Percentiles rank a stretch among this genome's conserved stretches.
Conservation (phyloP, 2,113 vertebrate species). For the Neodon shergylaensis region DNA sequence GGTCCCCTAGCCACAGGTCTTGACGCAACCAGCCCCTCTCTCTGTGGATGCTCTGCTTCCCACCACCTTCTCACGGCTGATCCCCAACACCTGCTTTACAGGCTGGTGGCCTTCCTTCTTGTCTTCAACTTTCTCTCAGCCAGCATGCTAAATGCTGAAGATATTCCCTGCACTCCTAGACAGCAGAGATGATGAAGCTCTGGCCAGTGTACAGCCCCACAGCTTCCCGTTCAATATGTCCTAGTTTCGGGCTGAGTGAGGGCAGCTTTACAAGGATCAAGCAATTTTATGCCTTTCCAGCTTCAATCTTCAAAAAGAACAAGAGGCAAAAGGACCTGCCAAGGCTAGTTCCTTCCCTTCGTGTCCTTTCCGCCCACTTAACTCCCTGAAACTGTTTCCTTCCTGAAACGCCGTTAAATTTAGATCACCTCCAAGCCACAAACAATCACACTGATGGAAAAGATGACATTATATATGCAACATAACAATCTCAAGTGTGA, state of each 20-base stretch:
- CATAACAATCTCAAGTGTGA: background rate
- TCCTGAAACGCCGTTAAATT: conserved; percentile 43
- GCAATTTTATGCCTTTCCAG: background rate
- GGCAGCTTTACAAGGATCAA: background rate
- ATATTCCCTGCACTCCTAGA: background rate
- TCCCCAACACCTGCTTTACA: background rate
- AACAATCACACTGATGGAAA: background rate
- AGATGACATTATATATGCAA: background rate
- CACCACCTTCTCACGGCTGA: background rate
- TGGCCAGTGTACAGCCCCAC: background rate
- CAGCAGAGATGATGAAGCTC: background rate
- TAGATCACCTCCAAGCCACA: conserved; percentile 19
- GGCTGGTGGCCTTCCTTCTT: background rate
- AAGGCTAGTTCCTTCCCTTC: background rate
- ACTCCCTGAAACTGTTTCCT: background rate
- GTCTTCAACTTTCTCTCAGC: background rate
- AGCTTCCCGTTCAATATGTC: background rate
- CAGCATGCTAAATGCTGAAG: background rate
- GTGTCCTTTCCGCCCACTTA: background rate
- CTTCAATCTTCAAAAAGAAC: background rate
- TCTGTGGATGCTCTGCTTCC: background rate
- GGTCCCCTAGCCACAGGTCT: background rate
- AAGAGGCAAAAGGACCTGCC: background rate
- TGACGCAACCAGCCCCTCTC: background rate
- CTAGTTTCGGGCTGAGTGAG: background rate